phyloP scores from a whole-genome alignment of 1,140 invertebrate genomes.

The Phymastichus coffea region DNA sequence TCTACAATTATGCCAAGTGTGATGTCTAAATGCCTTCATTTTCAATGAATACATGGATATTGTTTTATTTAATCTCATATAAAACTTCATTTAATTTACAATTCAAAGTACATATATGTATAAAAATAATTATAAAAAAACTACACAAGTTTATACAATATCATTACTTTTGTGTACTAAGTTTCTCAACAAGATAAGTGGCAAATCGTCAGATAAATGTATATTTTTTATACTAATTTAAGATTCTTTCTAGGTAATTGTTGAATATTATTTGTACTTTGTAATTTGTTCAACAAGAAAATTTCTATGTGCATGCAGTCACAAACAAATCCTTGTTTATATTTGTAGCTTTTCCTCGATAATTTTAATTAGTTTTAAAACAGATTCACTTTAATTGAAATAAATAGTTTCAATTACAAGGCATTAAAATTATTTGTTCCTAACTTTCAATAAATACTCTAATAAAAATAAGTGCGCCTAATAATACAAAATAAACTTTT shows the following conservation, averaged over 20 bases:
- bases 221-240: background rate
- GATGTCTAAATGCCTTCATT: conserved; percentile 3
- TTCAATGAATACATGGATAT: too few relatives aligned
- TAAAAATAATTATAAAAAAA: conserved; percentile 12
- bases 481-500: conserved; percentile 12
- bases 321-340: background rate
- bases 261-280: conserved; percentile 19
- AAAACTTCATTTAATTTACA: conserved; percentile 11
- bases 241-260: conserved; percentile 1
- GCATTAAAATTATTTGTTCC: background rate
- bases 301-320: background rate
- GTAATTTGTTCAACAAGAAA: conserved; percentile 16
- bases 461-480: conserved; percentile 14
- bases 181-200: background rate
- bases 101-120: conserved; percentile 13
- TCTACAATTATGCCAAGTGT: conserved; percentile 14
- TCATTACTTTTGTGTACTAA: background rate
- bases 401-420: conserved; percentile 6
- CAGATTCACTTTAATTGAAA: conserved; percentile 22
- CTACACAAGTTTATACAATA: conserved; percentile 19
- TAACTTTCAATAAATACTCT: conserved; percentile 1
- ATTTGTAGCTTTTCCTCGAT: too few relatives aligned
- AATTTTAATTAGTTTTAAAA: background rate
- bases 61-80: conserved; percentile 17
- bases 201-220: background rate